Base-by-base conservation (phyloP, 1,140 invertebrate genomes). In the Calephelis nemesis region DNA sequence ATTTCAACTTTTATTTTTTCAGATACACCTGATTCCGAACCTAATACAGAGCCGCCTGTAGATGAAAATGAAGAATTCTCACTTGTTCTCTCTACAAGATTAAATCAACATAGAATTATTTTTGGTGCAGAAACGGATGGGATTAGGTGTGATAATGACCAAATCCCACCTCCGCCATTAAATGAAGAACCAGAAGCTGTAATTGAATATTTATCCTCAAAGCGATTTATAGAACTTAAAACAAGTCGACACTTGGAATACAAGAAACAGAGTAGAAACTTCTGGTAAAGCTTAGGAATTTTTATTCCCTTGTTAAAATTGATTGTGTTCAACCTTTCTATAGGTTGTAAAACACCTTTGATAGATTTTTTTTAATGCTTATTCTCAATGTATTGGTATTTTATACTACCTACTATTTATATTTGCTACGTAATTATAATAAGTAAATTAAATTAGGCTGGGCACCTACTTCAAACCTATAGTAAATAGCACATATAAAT, bases 201-300 rank as follows among this genome's bases (percentile, higher is more conserved):
- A 54, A 65, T 91, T 6, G 54, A 86, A 48, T 81, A 93, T 71
- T 83, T 92, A 45, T 85, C 88, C 65, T 79, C 82, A 19, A 74
- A 92, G 13, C 80, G 92, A 74, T 96, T 96, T 85, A 78, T 96
- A 19, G 96, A 97, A 87, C 81, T 97, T 0, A 97, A 97, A 92
- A 96, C 96, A 1, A 93, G 86, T 63, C 90, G 93, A 71, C 84
- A 92, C 63, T 92, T 95, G 54, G 83, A 93, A 65, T 79, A 77
- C 75, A 64, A 79, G 1, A 91, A 84, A 52, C 94, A 96, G 75
- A 77, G 93, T 58, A 84, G 73, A 52, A 94, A 89, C 77, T 95
- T 95, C 78, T 85, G 90, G 83, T 93, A 92, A 47, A 30, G 30
- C 30, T 30, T 30, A 30, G 30, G 3, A 3, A 30, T 30, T 30